These are phyloP conservation scores for Schizothorax lantsangensis DNA, from an alignment of 2,797 vertebrate genomes.

Conservation along the genomic window DNA sequence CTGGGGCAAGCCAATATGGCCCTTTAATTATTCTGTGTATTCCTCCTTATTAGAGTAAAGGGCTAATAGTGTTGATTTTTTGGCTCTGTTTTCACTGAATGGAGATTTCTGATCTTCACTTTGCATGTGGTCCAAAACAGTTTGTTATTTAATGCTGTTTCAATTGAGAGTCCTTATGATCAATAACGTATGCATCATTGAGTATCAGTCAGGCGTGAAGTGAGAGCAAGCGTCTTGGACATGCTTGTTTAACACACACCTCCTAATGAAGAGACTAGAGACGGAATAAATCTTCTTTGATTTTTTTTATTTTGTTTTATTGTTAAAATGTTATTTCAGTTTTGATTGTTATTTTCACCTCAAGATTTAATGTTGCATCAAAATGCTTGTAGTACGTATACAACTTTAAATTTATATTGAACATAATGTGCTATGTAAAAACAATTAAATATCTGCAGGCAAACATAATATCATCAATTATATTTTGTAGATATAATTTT, in stretches of 20 bases:
- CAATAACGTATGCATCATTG: slow-evolving; percentile 65
- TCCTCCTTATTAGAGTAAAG: slow-evolving; percentile 48
- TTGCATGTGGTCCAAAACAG: not conserved
- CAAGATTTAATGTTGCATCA: not conserved
- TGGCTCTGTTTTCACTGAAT: slow-evolving; percentile 46
- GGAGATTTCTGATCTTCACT: slow-evolving; percentile 33
- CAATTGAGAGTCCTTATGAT: slow-evolving; percentile 64
- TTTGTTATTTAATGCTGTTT: slow-evolving; percentile 53
- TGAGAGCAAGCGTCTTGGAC: slow-evolving; percentile 32
- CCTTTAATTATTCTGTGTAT: slow-evolving; percentile 72
- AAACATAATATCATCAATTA: slow-evolving; percentile 63
- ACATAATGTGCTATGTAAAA: slow-evolving; percentile 50
- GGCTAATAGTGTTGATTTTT: slow-evolving; percentile 37
- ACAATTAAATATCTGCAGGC: slow-evolving; percentile 75
- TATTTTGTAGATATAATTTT: too few species aligned
- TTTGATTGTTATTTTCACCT: not conserved
- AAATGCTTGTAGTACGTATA: not conserved
- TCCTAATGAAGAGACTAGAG: not conserved
- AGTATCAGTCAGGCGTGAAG: slow-evolving; percentile 63
- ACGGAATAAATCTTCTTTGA: not conserved
- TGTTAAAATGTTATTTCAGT: not conserved
- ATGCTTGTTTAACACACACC: slow-evolving; percentile 10
- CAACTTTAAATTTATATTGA: not conserved
- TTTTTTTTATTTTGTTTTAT: not conserved
- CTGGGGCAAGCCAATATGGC: slow-evolving; percentile 81